Percentiles rank a stretch among this genome's conserved stretches.
These are phyloP conservation scores for Microctonus aethiopoides DNA, from an alignment of 2,888 invertebrate genomes.

Conservation along the genomic window DNA sequence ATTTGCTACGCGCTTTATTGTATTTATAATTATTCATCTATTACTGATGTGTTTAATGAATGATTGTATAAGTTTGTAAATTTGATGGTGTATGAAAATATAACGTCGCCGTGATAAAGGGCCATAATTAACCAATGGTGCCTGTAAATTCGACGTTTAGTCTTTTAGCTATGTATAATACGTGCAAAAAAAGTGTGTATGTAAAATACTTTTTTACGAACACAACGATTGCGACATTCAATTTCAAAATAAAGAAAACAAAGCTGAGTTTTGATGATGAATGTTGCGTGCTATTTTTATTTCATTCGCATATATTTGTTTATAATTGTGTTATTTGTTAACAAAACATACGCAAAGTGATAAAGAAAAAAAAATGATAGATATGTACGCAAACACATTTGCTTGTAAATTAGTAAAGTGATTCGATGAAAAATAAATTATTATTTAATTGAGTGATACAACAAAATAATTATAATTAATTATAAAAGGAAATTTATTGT, in stretches of 20 bases:
- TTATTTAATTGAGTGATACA: background rate
- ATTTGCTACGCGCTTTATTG: background rate
- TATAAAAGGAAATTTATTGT: background rate
- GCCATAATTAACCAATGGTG: slow-evolving; percentile 32
- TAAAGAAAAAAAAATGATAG: background rate
- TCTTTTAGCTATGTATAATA: slow-evolving; percentile 1
- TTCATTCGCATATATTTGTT: background rate
- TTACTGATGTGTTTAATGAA: background rate
- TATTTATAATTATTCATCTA: background rate
- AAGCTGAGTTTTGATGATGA: background rate
- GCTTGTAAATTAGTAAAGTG: background rate
- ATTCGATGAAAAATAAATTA: background rate
- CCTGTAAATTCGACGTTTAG: slow-evolving; percentile 15
- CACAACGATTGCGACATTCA: background rate
- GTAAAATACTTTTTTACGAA: slow-evolving; percentile 12
- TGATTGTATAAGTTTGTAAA: background rate
- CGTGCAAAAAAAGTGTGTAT: slow-evolving; percentile 5
- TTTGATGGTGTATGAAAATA: background rate
- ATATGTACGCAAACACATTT: background rate
- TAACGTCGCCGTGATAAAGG: slow-evolving; percentile 23
- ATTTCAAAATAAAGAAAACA: background rate
- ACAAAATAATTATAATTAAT: background rate
- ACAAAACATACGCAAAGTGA: background rate
- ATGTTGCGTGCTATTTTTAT: background rate
- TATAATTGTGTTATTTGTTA: background rate